Conservation (phyloP, 2,888 invertebrate genomes). For the Erpobdella octoculata region DNA sequence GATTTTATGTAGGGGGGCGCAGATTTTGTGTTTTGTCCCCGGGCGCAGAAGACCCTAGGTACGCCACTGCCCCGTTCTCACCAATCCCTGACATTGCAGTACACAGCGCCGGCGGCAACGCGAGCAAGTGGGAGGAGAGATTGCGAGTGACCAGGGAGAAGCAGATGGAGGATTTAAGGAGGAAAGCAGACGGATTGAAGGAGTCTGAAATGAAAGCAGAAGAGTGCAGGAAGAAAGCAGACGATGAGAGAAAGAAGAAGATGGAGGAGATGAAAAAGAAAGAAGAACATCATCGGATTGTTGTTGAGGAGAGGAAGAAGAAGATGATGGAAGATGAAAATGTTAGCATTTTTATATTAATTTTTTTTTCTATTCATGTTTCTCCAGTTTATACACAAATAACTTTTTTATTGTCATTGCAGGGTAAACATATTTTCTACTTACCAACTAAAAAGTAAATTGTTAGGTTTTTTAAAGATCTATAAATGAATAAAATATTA, state of each 20-base stretch:
- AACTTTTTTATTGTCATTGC: no score
- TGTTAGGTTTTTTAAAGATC: no score
- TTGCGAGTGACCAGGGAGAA: conserved; percentile 2
- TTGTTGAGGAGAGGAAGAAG: conserved; percentile 15
- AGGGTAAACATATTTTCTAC: no score
- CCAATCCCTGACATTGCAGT: no score
- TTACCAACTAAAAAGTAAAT: no score
- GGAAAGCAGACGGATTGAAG: conserved; percentile 17
- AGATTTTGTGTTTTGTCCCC: no score
- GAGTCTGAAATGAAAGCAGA: conserved; percentile 18
- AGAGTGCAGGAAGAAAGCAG: conserved; percentile 8
- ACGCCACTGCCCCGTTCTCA: no score
- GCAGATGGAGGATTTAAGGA: conserved; percentile 9
- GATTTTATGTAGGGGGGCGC: no score
- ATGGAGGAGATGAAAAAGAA: conserved; percentile 20
- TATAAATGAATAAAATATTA: no score
- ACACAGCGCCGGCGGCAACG: background rate
- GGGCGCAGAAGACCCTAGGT: no score
- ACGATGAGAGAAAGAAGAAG: conserved; percentile 19
- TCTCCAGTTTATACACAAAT: conserved; percentile 8
- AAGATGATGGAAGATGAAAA: conserved; percentile 2
- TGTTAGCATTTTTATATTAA: background rate
- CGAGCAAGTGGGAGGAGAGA: background rate
- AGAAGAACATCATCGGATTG: conserved; percentile 16
- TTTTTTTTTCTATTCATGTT: conserved; percentile 1